These are phyloP conservation scores for Drosophila suzukii DNA, from an alignment of 1,140 invertebrate species.

Conservation along the genomic window DNA sequence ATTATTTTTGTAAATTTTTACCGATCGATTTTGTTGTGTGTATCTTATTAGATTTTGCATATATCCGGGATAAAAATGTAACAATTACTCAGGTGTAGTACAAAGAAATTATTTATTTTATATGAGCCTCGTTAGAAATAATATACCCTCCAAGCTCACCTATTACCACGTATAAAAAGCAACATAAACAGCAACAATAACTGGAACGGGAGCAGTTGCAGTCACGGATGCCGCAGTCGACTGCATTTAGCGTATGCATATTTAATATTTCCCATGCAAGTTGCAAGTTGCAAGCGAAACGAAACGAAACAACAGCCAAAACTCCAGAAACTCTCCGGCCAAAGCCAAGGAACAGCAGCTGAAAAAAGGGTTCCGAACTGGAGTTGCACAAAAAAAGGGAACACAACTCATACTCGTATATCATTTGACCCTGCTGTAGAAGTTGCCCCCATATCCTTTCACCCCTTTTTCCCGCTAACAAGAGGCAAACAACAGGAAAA, in stretches of 20 bases:
- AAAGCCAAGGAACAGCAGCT: slow-evolving; percentile 14
- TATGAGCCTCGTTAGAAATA: not conserved
- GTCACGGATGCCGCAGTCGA: slow-evolving; percentile 35
- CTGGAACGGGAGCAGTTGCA: slow-evolving; percentile 16
- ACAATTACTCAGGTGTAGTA: not conserved
- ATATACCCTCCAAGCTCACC: not conserved
- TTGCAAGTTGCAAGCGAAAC: slow-evolving; percentile 26
- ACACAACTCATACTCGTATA: slow-evolving; percentile 66
- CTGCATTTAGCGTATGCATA: slow-evolving; percentile 67
- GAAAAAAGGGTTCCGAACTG: slow-evolving; percentile 32
- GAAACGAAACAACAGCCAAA: slow-evolving; percentile 29
- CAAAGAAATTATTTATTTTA: not conserved
- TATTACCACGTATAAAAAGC: slow-evolving; percentile 13
- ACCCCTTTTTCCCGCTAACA: slow-evolving; percentile 52
- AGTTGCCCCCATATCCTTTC: slow-evolving; percentile 28
- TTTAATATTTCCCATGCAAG: slow-evolving; percentile 64
- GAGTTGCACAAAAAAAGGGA: slow-evolving; percentile 16
- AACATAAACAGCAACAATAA: slow-evolving; percentile 10
- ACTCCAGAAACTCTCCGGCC: slow-evolving; percentile 41
- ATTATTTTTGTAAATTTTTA: no score
- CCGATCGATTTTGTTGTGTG: no score
- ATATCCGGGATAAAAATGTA: no score
- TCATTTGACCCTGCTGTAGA: slow-evolving; percentile 60
- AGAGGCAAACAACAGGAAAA: slow-evolving; percentile 64
- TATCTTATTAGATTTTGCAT: no score